Base-by-base conservation (phyloP, 2,113 vertebrate species). In the Edolisoma coerulescens region DNA sequence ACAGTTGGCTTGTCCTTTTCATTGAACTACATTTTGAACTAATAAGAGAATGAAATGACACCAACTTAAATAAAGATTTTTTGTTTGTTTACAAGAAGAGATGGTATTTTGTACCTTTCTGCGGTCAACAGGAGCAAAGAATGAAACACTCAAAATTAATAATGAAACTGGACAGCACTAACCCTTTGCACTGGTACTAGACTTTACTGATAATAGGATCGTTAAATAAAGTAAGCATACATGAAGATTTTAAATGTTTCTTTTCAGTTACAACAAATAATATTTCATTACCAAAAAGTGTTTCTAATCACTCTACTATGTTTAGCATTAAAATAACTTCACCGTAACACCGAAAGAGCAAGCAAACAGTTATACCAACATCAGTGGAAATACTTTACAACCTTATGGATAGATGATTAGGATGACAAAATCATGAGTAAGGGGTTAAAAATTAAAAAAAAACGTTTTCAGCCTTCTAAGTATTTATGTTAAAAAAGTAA, bases 311-410 rank as follows among this genome's bases (percentile, higher is more conserved):
- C 24, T 90, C 10, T 71, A 16, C 16, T 63, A 44, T 41, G 12
- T 39, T 90, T 77, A 84, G 16, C 42, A 85, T 35, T 68, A 56
- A 74, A 87, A 57, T 27, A 85, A 67, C 11, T 78, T 49, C 13
- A 49, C 28, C 1, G 0, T 24, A 83, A 84, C 13, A 78, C 3
- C 0, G 0, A 27, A 57, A 80, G 41, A 78, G 42, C 39, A 79
- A 74, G 17, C 11, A 54, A 73, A 41, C 26, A 63, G 24, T 44
- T 60, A 47, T 3, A 49, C 3, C 20, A 63, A 16, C 19, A 73
- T 5, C 13, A n/a, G 12, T 59, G 44, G 35, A 87, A 93, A 70
- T 83, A 76, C 26, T 71, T 91, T 26, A 44, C 6, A 81, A 41
- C 14, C 6, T 74, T 27, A 63, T 23, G 26, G 70, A 30, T 39